Conservation (phyloP, 2,113 vertebrate species). For the Ia io region DNA sequence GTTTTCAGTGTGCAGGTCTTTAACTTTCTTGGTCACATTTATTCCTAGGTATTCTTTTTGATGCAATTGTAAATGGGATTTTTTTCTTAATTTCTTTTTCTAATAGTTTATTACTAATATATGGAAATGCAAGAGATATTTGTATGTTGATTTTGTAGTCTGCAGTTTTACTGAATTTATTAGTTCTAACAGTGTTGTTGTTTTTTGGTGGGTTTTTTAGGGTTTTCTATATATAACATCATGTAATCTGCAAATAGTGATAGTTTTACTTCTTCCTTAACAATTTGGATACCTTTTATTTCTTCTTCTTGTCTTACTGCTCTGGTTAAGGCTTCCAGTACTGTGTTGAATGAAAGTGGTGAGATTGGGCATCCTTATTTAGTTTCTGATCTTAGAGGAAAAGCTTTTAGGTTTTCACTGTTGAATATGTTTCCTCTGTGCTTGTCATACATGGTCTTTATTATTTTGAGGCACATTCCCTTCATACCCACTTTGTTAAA, state of each 20-base stretch:
- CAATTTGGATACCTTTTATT: no score
- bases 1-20: background rate
- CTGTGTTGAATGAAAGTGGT: no score
- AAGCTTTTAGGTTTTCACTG: background rate
- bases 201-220: background rate
- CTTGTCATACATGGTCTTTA: background rate
- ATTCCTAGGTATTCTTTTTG: background rate
- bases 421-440: background rate
- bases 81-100: background rate
- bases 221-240: background rate
- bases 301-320: no score
- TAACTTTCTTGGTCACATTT: background rate
- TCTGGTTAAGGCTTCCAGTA: no score
- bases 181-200: background rate
- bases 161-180: background rate
- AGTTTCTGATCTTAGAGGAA: background rate
- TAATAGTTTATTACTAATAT: background rate
- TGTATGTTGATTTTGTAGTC: background rate
- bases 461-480: background rate
- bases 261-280: no score
- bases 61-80: no score
- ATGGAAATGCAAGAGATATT: background rate
- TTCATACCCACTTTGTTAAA: background rate
- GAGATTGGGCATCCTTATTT: background rate
- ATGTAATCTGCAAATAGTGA: background rate